Conservation (phyloP, 2,888 invertebrate genomes). For the Ectobius pallidus region DNA sequence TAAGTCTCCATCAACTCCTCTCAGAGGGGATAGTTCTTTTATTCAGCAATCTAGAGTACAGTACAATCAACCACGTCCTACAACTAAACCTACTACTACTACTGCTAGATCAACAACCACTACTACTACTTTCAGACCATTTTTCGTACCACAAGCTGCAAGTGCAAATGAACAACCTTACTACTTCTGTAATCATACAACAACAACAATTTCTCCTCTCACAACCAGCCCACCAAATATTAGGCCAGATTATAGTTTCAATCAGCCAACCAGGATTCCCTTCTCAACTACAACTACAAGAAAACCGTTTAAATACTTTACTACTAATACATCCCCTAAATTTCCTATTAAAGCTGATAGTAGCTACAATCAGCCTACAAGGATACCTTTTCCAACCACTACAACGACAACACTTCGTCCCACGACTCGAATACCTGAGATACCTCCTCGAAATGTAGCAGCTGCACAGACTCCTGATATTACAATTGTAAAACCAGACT, state of each 20-base stretch:
- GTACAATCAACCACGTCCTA: not conserved
- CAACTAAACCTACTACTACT: not conserved
- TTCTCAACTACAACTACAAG: not conserved
- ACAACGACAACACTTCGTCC: constrained; percentile 39
- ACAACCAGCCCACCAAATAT: not conserved
- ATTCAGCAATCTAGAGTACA: not conserved
- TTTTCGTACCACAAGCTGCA: not conserved
- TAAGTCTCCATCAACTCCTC: not conserved
- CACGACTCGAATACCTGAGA: constrained; percentile 41
- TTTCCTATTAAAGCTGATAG: not conserved
- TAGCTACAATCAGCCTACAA: not conserved
- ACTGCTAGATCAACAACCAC: not conserved
- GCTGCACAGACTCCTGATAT: constrained; percentile 42
- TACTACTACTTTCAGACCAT: not conserved
- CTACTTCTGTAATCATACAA: not conserved
- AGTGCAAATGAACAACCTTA: too few relatives aligned
- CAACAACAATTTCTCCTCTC: not conserved
- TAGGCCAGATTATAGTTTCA: not conserved
- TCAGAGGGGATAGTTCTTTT: constrained; percentile 19
- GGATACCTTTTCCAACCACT: not conserved
- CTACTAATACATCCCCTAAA: not conserved
- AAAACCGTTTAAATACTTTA: not conserved
- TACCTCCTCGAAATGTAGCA: constrained; percentile 34
- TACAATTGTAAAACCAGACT: constrained; percentile 33
- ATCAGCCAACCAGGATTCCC: not conserved